Conservation (phyloP, 2,888 invertebrate genomes). For the Ectobius pallidus region DNA sequence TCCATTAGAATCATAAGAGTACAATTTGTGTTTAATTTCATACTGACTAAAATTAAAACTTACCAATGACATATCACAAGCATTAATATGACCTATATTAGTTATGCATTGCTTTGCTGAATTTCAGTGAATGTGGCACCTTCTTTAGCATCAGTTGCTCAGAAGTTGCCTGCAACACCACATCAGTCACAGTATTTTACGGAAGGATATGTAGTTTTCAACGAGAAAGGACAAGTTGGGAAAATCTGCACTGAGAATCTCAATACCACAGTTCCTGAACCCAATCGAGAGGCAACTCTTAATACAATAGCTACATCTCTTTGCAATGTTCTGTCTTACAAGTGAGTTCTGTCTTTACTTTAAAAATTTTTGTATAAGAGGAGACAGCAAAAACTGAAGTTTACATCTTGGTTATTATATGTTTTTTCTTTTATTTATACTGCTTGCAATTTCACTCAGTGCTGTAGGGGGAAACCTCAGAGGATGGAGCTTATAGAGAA, state of each 20-base stretch:
- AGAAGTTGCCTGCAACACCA: slow-evolving; percentile 67
- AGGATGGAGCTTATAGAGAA: no score
- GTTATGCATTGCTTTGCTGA: no score
- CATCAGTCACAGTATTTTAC: slow-evolving; percentile 72
- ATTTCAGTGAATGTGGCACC: slow-evolving; percentile 76
- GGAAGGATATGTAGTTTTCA: slow-evolving; percentile 84
- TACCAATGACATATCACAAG: no score
- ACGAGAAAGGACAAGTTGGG: slow-evolving; percentile 61
- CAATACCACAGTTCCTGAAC: slow-evolving; percentile 62
- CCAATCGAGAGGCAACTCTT: slow-evolving; percentile 61
- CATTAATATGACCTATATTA: no score
- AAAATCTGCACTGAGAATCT: slow-evolving; percentile 83
- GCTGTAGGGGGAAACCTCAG: no score
- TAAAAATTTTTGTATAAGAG: neutral
- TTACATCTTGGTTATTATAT: no score
- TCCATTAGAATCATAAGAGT: no score
- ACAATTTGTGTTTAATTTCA: no score
- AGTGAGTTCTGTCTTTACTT: slow-evolving; percentile 59
- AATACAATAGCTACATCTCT: slow-evolving; percentile 78
- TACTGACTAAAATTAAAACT: no score
- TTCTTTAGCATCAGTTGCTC: slow-evolving; percentile 65
- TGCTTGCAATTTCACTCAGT: no score
- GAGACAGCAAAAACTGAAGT: no score
- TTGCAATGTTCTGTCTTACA: slow-evolving; percentile 76
- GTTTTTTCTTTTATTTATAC: no score